These are phyloP conservation scores for Tapirus indicus DNA, from an alignment of 2,797 vertebrate species.

Conservation along the genomic window DNA sequence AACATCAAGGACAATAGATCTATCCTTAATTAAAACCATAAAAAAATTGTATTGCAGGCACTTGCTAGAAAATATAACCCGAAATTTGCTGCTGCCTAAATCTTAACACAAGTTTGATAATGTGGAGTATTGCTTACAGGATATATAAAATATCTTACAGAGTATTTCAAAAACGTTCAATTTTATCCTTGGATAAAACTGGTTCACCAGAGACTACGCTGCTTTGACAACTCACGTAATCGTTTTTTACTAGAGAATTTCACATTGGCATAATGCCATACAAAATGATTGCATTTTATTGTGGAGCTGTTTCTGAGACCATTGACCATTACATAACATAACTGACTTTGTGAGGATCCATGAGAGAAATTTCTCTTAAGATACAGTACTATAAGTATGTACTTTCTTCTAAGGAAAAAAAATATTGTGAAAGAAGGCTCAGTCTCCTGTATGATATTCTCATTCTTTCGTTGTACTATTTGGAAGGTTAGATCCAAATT, in stretches of 20 bases:
- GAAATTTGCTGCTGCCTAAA: neutral
- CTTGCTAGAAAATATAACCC: neutral
- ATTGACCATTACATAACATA: neutral
- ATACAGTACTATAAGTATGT: neutral
- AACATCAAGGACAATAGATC: conserved; percentile 44
- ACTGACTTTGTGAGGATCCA: neutral
- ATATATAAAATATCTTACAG: neutral
- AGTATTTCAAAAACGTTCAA: neutral
- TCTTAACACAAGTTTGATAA: neutral
- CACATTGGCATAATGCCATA: neutral
- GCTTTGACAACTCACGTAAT: neutral
- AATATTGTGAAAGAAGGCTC: neutral
- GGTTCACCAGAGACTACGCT: neutral
- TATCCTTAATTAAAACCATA: conserved; percentile 55
- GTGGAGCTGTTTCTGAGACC: neutral
- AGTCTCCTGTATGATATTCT: neutral
- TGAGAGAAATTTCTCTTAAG: neutral
- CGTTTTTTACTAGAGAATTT: neutral
- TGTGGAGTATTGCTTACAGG: neutral
- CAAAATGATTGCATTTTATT: neutral
- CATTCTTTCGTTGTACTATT: neutral
- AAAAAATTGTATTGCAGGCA: neutral
- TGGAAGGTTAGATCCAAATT: neutral
- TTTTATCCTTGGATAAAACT: neutral
- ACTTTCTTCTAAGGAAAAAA: neutral